A percentile compares a stretch with the other conserved stretches of the same genome.
phyloP scores from a whole-genome alignment of 2,888 invertebrate species.

The Alviniconcha strummeri region DNA sequence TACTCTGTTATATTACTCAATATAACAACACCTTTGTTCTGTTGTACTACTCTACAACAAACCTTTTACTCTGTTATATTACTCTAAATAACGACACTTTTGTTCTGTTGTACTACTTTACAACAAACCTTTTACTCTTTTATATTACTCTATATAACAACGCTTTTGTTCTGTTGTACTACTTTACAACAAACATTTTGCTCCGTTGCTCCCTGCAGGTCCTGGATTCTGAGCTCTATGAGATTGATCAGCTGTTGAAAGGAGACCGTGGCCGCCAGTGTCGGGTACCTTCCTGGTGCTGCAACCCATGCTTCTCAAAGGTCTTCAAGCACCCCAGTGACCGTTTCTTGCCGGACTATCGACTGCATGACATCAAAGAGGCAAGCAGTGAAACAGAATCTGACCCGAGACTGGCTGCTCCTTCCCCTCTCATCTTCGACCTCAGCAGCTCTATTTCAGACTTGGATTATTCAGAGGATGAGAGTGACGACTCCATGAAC shows the following conservation, averaged over 20 bases:
- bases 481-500: neutral
- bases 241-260: neutral
- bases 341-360: constrained; percentile 14
- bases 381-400: neutral
- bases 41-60: too few relatives aligned
- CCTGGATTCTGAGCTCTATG: constrained; percentile 9
- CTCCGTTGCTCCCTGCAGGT: neutral
- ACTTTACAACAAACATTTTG: too few relatives aligned
- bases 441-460: neutral
- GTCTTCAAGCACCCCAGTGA: neutral
- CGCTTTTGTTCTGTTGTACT: too few relatives aligned
- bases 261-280: neutral
- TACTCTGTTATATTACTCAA: too few relatives aligned
- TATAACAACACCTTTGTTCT: too few relatives aligned
- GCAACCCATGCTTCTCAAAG: constrained; percentile 2
- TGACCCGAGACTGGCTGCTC: neutral
- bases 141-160: too few relatives aligned
- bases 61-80: too few relatives aligned
- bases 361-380: neutral
- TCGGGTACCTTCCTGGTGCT: neutral
- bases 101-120: too few relatives aligned
- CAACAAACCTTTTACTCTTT: too few relatives aligned
- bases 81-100: too few relatives aligned
- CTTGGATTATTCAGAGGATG: constrained; percentile 3
- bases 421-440: neutral